Base-by-base conservation (phyloP, 2,888 invertebrate genomes). In the Sicus ferrugineus region DNA sequence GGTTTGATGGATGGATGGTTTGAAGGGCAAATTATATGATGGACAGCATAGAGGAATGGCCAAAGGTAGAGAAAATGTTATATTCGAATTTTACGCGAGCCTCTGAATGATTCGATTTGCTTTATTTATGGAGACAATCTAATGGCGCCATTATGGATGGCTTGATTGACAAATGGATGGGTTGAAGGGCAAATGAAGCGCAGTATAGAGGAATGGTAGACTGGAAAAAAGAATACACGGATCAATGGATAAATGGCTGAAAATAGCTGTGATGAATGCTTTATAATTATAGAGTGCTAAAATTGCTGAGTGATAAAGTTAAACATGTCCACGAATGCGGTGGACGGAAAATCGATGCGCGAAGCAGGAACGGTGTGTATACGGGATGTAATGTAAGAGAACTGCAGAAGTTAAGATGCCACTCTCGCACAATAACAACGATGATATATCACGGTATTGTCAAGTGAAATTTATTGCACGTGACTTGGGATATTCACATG, bases 381-480 rank as follows among this genome's bases (percentile, higher is more conserved):
- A 14, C 11, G 59, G 14, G 59, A 59, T 19, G 34, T 16, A 38
- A 21, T 19, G 19, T 2, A 3, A 6, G 19, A 48, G 19, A 7
- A 21, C 48, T 2, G 21, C 48, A 19, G 21, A 16, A 28, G 52
- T 14, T 23, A 14, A 54, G 23, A 54, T 54, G 4, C 23, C 23
- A 66, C 61, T 61, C 67, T 14, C 38, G 38, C 38, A 38, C 11
- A 6, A n/a, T n/a, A 42, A 42, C 3, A n/a, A 42, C 14, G n/a
- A 42, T n/a, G 42, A 42, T 42, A 14, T 34, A 42, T 42, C 42
- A 42, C 42, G 42, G 54, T 38, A 52, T 42, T 50, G 67, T 42
- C 28, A n/a, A 61, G 46, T 66, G 46, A 34, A 67, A 67, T 67
- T 67, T 67, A 67, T 67, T 67, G 67, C 59, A 59, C 28, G 30